A percentile compares a stretch with the other conserved stretches of the same genome.
These are phyloP conservation scores for Xerus inauris DNA, from an alignment of 2,113 vertebrate species.

Conservation along the genomic window DNA sequence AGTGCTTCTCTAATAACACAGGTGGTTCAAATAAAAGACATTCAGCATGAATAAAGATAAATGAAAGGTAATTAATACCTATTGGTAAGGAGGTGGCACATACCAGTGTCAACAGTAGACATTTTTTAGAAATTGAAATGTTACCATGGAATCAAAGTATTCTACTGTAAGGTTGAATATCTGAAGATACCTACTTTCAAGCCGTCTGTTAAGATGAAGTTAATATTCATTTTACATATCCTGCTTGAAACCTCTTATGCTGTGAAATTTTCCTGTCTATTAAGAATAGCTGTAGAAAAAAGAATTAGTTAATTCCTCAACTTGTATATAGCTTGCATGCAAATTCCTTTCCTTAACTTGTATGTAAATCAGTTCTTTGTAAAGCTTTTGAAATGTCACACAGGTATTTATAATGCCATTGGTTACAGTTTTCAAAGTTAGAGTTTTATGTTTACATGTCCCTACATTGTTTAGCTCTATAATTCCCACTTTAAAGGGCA, in stretches of 20 bases:
- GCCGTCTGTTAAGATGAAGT: constrained; percentile 56
- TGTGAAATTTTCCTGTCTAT: constrained; percentile 58
- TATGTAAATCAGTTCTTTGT: not conserved
- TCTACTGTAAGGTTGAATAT: constrained; percentile 37
- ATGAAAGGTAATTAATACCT: constrained; percentile 62
- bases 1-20: not conserved
- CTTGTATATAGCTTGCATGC: constrained; percentile 23
- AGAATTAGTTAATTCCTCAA: constrained; percentile 53
- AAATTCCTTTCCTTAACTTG: constrained; percentile 39
- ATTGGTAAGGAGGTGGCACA: constrained; percentile 51
- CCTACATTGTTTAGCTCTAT: constrained; percentile 30
- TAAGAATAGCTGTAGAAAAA: constrained; percentile 66
- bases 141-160: constrained; percentile 60
- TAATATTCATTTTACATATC: constrained; percentile 59
- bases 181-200: constrained; percentile 63
- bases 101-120: constrained; percentile 54
- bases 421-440: constrained; percentile 50
- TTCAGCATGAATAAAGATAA: constrained; percentile 45
- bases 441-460: constrained; percentile 45
- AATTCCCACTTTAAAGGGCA: not conserved
- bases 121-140: constrained; percentile 61
- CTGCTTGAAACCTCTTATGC: constrained; percentile 59
- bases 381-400: not conserved
- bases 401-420: constrained; percentile 30
- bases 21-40: constrained; percentile 44